Evolutionary conservation across 2,113 vertebrate species (phyloP), one percentile per base, ranked within the genome.

Genomic region (Hippocampus comes): DNA sequence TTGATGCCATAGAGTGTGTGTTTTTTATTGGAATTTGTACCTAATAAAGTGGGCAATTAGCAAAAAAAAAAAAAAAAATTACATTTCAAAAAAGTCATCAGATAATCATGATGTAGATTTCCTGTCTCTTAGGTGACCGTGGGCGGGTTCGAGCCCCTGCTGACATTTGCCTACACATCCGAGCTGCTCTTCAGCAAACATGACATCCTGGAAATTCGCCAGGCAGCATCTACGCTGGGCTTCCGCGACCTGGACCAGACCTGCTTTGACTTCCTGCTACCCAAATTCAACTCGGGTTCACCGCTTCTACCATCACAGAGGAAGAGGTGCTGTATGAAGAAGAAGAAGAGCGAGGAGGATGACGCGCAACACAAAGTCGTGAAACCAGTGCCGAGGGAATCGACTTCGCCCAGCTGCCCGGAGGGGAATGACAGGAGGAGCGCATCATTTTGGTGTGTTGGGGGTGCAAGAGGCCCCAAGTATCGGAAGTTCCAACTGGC

Each of bases 141-240:
- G 46, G 93, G 93, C 81, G 97, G 96, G 75, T 99, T 99, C 82
- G 93, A 94, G 76, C 95, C 96, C 63, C 85, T 99, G 75, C 91
- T 99, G 81, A 94, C 95, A 64, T 99, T 99, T 87, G 95, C 95
- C 70, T 99, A 99, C 88, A 97, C 96, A 1, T 94, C 95, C 68
- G 96, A 96, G 73, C 95, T 99, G 48, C 86, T 92, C 80, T 93
- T 98, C 68, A 93, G 90, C 71, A 96, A 95, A 91, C 93, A 97
- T 41, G 92, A 95, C 70, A 94, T 97, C 72, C 85, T 95, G 23
- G 96, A 98, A 63, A 94, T 98, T 14, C 93, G 89, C 74, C 94
- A 90, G 55, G 94, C 95, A 11, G 95, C 93, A 1, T 87, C 93
- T 41, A 80, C 95, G 63, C 86, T 99, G 78, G 96, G 95, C 4